These are phyloP conservation scores for Pogonomyrmex barbatus DNA, from an alignment of 1,140 invertebrate species.

Conservation along the genomic window DNA sequence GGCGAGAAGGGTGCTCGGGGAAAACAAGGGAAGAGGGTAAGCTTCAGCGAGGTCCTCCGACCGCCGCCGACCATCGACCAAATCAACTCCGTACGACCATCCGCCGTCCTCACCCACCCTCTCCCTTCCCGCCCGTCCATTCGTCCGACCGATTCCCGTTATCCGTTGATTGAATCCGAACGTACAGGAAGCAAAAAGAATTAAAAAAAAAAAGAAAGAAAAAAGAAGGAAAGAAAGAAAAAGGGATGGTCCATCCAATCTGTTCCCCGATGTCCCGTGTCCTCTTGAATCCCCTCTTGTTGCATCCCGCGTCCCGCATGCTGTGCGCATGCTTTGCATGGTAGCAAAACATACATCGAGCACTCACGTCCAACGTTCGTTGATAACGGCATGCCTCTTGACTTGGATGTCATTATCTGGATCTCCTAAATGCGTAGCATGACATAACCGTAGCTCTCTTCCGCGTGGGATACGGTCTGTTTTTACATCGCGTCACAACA, in stretches of 20 bases:
- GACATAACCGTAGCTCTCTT: constrained; percentile 23
- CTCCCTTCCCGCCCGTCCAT: constrained; percentile 12
- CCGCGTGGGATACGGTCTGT: constrained; percentile 1
- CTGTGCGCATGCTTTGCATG: constrained; percentile 59
- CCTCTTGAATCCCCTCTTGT: not conserved
- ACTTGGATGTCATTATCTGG: constrained; percentile 33
- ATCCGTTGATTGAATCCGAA: constrained; percentile 61
- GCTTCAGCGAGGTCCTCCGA: constrained; percentile 86
- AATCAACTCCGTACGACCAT: constrained; percentile 63
- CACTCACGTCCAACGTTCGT: constrained; percentile 21
- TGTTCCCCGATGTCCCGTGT: constrained; percentile 6
- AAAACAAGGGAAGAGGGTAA: constrained; percentile 95
- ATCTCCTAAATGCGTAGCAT: constrained; percentile 35
- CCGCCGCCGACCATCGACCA: constrained; percentile 71
- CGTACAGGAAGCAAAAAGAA: constrained; percentile 48
- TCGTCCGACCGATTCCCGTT: constrained; percentile 47
- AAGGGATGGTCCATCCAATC: constrained; percentile 39
- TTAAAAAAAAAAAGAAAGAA: constrained; percentile 24
- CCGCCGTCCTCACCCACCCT: constrained; percentile 28
- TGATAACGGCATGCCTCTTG: constrained; percentile 55
- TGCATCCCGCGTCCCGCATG: constrained; percentile 42
- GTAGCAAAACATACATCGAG: constrained; percentile 38
- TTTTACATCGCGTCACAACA: constrained; percentile 20
- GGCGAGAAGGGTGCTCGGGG: constrained; percentile 93
- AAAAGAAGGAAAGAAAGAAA: not conserved